Percentiles rank a stretch among this genome's conserved stretches.
These are phyloP conservation scores for Macrobrachium nipponense DNA, from an alignment of 1,140 invertebrate species.

Conservation along the genomic window DNA sequence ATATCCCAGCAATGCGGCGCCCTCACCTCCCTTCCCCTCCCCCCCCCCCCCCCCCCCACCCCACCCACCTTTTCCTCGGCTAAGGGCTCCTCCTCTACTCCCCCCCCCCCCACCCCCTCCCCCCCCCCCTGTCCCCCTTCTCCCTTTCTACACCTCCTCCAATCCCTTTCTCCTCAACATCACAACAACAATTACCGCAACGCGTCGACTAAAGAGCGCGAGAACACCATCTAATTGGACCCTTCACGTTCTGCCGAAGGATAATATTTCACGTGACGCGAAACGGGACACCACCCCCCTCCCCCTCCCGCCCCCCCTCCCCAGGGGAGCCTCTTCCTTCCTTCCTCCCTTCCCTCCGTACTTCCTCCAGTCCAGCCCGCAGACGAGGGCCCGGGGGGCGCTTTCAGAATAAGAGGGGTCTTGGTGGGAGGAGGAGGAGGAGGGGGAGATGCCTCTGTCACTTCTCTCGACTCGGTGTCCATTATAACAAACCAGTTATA, in stretches of 20 bases:
- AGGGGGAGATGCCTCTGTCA: neutral
- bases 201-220: no score
- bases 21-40: neutral
- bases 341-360: no score
- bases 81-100: neutral
- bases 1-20: neutral
- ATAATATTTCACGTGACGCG: no score
- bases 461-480: conserved; percentile 23
- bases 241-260: no score
- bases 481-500: conserved; percentile 53
- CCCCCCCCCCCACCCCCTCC: neutral
- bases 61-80: neutral
- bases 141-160: no score
- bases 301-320: no score
- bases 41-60: neutral
- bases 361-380: no score
- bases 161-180: no score
- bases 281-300: no score
- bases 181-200: neutral
- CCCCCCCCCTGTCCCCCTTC: neutral
- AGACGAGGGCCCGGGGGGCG: no score
- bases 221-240: no score
- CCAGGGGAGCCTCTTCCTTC: no score
- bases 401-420: neutral
- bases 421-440: neutral